Evolutionary conservation across 2,888 invertebrate species (phyloP).

Genomic region (Cheilosia variabilis): DNA sequence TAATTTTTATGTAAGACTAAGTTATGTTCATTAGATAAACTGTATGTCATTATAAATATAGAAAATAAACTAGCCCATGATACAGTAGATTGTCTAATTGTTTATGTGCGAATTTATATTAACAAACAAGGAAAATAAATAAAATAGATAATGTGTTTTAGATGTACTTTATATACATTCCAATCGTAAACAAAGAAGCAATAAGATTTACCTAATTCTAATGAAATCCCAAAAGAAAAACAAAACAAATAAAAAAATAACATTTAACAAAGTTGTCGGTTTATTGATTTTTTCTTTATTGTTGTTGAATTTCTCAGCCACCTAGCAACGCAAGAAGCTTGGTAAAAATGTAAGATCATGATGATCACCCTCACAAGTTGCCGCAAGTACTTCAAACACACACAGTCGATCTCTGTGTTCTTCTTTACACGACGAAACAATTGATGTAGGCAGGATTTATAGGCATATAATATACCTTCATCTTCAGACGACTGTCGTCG

Average conservation of each 20-base stretch:
- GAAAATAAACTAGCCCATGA: slow-evolving; percentile 11
- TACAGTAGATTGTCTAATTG: slow-evolving; percentile 4
- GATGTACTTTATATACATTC: slow-evolving; percentile 48
- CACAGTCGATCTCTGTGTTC: too few species aligned
- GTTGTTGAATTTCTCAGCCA: background rate
- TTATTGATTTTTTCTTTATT: background rate
- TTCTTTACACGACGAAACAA: too few species aligned
- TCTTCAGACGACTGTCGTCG: too few species aligned
- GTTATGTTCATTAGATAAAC: slow-evolving; percentile 14
- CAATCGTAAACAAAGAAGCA: slow-evolving; percentile 51
- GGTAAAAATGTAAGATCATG: too few species aligned
- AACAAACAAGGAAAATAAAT: slow-evolving; percentile 14
- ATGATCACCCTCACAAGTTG: too few species aligned
- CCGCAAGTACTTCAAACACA: too few species aligned
- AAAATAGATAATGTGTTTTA: slow-evolving; percentile 32
- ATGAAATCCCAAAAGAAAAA: background rate
- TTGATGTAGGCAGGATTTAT: too few species aligned
- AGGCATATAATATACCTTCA: too few species aligned
- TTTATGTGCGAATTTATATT: slow-evolving; percentile 18
- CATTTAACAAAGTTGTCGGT: background rate
- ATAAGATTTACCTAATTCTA: slow-evolving; percentile 31
- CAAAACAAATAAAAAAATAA: slow-evolving; percentile 13
- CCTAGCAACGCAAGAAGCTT: too few species aligned
- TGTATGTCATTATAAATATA: slow-evolving; percentile 5
- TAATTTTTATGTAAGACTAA: background rate